A percentile compares a stretch with the other conserved stretches of the same genome.
Evolutionary conservation across 1,140 invertebrate species (phyloP).

Genomic region (Drosophila ercepeae): DNA sequence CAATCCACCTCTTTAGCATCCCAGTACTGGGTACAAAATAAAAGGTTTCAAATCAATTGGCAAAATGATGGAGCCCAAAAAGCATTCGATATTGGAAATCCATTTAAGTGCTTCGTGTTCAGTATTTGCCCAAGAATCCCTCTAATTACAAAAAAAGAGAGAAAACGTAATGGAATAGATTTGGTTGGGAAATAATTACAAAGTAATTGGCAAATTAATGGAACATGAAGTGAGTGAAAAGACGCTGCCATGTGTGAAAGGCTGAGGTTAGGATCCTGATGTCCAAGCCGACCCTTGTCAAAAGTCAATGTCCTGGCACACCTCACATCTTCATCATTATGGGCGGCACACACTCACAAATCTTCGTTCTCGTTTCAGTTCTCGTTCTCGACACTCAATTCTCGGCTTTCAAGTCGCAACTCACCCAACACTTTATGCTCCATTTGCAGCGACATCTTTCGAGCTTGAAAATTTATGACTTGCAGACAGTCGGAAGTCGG

Average conservation of each 20-base stretch:
- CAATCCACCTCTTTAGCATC: no score
- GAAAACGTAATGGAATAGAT: neutral
- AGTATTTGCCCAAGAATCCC: neutral
- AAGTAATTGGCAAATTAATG: slow-evolving; percentile 10
- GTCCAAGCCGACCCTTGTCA: slow-evolving; percentile 33
- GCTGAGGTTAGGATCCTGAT: neutral
- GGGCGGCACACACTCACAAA: neutral
- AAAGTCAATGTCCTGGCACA: slow-evolving; percentile 11
- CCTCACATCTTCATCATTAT: slow-evolving; percentile 12
- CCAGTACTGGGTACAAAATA: neutral
- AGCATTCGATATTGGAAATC: slow-evolving; percentile 10
- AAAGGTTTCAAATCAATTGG: slow-evolving; percentile 31
- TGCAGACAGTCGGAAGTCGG: slow-evolving; percentile 5
- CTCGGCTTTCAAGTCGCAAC: slow-evolving; percentile 31
- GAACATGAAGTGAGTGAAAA: neutral
- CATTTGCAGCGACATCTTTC: slow-evolving; percentile 53
- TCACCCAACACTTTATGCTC: slow-evolving; percentile 40
- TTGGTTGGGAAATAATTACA: slow-evolving; percentile 2
- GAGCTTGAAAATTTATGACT: slow-evolving; percentile 66
- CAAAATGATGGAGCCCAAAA: neutral
- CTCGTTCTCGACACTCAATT: slow-evolving; percentile 6
- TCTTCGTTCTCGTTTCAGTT: no score
- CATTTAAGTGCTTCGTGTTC: slow-evolving; percentile 2
- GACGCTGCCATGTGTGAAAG: neutral
- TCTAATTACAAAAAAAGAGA: slow-evolving; percentile 10